These are phyloP conservation scores for Amphiprion ocellaris DNA, from an alignment of 2,113 vertebrate species.

Conservation along the genomic window DNA sequence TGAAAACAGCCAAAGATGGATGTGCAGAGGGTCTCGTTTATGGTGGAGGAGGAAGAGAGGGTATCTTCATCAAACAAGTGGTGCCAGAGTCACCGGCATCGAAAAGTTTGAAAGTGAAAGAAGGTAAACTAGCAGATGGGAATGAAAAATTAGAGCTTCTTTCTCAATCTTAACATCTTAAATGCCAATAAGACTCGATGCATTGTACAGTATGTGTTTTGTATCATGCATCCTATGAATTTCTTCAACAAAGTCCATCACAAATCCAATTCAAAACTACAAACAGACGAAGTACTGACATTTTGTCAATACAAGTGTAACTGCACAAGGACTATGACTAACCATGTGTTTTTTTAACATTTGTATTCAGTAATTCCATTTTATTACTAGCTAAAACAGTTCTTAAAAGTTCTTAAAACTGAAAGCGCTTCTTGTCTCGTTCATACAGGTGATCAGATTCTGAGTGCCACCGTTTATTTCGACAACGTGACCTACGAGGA, in stretches of 20 bases:
- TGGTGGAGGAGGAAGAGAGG: constrained; percentile 90
- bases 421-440: constrained; percentile 5
- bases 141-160: not conserved
- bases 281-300: too few relatives aligned
- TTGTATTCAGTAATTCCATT: not conserved
- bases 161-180: too few relatives aligned
- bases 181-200: too few relatives aligned
- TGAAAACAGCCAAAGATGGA: constrained; percentile 89
- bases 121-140: constrained; percentile 85
- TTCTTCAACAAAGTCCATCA: too few relatives aligned
- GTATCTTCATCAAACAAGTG: constrained; percentile 93
- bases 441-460: constrained; percentile 92
- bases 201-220: too few relatives aligned
- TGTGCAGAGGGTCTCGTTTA: constrained; percentile 92
- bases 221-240: too few relatives aligned
- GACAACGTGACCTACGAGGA: constrained; percentile 95
- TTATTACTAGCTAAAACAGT: not conserved
- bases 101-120: constrained; percentile 89
- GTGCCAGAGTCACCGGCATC: constrained; percentile 92
- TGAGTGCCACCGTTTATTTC: constrained; percentile 96
- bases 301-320: too few relatives aligned
- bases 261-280: too few relatives aligned
- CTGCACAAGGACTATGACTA: too few relatives aligned
- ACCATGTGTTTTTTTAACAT: too few relatives aligned
- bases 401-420: not conserved